phyloP scores from a whole-genome alignment of 2,113 vertebrate genomes.

The Dicerorhinus sumatrensis region DNA sequence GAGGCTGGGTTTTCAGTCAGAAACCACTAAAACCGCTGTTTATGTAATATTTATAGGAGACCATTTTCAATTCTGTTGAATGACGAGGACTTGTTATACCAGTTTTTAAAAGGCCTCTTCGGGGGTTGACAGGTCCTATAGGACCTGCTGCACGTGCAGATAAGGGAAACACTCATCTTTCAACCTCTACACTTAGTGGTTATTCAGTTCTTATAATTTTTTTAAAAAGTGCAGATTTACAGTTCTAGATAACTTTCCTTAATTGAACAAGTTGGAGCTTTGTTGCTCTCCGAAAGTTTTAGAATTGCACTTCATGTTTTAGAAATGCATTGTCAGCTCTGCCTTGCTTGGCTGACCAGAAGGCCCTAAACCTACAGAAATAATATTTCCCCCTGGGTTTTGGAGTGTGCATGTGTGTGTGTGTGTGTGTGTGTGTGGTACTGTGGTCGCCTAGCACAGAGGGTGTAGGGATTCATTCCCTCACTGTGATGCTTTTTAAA shows the following conservation, averaged over 20 bases:
- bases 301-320: neutral
- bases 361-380: neutral
- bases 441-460: neutral
- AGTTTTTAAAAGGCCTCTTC: neutral
- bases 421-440: neutral
- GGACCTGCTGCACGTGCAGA: neutral
- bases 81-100: neutral
- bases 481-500: neutral
- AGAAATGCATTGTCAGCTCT: neutral
- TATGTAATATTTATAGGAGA: constrained; percentile 21
- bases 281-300: constrained; percentile 23
- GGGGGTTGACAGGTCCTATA: neutral
- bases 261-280: neutral
- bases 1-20: neutral
- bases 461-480: neutral
- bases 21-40: constrained; percentile 2
- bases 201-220: neutral
- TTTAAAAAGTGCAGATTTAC: neutral
- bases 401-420: neutral
- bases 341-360: neutral
- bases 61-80: neutral
- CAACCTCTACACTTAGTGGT: neutral
- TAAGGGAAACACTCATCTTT: neutral
- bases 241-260: neutral
- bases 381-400: neutral